phyloP scores from a whole-genome alignment of 2,888 invertebrate species.

The Polymixis lichenea region DNA sequence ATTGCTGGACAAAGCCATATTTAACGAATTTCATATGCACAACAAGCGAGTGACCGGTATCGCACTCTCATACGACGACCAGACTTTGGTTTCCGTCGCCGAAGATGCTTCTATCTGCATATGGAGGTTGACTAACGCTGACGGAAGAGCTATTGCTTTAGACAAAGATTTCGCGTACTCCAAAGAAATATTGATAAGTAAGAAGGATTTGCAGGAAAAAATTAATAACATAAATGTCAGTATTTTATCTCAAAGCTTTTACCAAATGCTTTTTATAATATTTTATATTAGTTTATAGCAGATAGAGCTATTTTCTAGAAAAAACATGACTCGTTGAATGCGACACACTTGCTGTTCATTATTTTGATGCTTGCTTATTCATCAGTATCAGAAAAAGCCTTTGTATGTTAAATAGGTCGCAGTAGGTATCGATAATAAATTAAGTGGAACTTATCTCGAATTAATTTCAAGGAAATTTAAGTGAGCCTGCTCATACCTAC shows the following conservation, averaged over 20 bases:
- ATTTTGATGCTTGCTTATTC: slow-evolving; percentile 45
- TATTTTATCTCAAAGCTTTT: slow-evolving; percentile 32
- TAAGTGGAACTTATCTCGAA: slow-evolving; percentile 36
- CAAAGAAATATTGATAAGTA: slow-evolving; percentile 96
- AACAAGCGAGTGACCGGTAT: slow-evolving; percentile 90
- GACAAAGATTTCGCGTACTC: slow-evolving; percentile 94
- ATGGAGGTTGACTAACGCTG: slow-evolving; percentile 95
- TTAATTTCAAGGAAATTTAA: slow-evolving; percentile 36
- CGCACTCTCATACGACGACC: slow-evolving; percentile 94
- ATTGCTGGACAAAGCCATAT: slow-evolving; percentile 91
- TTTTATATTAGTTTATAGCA: background rate
- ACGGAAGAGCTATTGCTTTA: slow-evolving; percentile 92
- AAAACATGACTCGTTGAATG: slow-evolving; percentile 15
- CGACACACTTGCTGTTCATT: slow-evolving; percentile 18
- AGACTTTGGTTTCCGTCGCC: slow-evolving; percentile 93
- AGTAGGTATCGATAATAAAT: slow-evolving; percentile 33
- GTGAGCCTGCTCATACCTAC: background rate
- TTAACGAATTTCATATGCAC: slow-evolving; percentile 89
- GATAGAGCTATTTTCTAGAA: background rate
- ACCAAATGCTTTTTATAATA: background rate
- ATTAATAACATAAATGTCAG: slow-evolving; percentile 90
- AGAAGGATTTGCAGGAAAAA: slow-evolving; percentile 94
- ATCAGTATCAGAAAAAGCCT: slow-evolving; percentile 43
- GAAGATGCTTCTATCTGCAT: slow-evolving; percentile 95
- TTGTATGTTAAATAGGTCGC: slow-evolving; percentile 52